Conservation (phyloP, 2,888 invertebrate species). For the Xanthorhoe spadicearia region DNA sequence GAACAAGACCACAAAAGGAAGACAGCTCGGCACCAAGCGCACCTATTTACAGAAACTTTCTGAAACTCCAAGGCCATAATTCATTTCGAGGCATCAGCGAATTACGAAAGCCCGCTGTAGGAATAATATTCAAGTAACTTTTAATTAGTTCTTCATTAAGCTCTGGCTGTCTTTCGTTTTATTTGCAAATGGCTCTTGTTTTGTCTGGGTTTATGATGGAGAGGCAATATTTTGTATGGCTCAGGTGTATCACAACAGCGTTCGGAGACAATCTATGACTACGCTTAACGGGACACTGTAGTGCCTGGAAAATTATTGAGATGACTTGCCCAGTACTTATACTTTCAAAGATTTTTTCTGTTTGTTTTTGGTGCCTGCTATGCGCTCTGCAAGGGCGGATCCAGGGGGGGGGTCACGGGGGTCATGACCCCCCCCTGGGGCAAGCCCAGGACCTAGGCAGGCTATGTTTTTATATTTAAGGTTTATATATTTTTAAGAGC, state of each 20-base stretch:
- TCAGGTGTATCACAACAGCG: neutral
- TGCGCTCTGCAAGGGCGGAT: too few species aligned
- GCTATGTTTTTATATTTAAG: too few species aligned
- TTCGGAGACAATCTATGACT: too few species aligned
- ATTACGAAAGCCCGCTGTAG: conserved; percentile 42
- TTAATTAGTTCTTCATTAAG: conserved; percentile 69
- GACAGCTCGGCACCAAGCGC: conserved; percentile 16
- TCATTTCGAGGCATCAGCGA: conserved; percentile 49
- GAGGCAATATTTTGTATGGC: conserved; percentile 2
- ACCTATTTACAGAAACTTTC: conserved; percentile 36
- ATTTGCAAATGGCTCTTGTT: conserved; percentile 60
- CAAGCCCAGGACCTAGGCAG: too few species aligned
- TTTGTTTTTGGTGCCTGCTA: too few species aligned
- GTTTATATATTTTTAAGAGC: too few species aligned
- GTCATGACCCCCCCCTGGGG: too few species aligned
- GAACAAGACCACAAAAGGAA: conserved; percentile 1
- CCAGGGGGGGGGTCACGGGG: too few species aligned
- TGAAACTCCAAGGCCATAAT: conserved; percentile 42
- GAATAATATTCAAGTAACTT: conserved; percentile 57
- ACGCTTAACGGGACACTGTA: too few species aligned
- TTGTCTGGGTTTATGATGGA: conserved; percentile 46
- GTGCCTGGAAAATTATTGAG: too few species aligned
- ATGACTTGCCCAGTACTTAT: too few species aligned
- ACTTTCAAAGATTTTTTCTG: too few species aligned
- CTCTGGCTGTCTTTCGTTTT: conserved; percentile 55